phyloP scores from a whole-genome alignment of 2,113 vertebrate genomes.

The Saccopteryx bilineata region DNA sequence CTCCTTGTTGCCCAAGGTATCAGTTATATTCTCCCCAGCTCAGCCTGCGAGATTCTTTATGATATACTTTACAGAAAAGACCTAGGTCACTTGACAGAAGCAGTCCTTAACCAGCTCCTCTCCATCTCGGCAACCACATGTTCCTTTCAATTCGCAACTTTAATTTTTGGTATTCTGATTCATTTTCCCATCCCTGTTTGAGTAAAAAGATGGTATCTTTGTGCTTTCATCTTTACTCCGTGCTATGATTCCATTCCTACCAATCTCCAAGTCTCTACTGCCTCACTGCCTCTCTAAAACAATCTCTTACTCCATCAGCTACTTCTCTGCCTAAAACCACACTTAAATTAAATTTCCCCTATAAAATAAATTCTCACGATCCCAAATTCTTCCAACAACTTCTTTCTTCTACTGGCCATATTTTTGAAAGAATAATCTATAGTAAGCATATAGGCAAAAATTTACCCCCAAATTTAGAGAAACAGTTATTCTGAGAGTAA shows the following conservation, averaged over 20 bases:
- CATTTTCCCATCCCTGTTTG: neutral
- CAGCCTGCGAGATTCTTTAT: neutral
- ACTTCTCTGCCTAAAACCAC: neutral
- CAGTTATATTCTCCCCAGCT: neutral
- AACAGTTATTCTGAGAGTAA: conserved; percentile 48
- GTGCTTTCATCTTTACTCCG: neutral
- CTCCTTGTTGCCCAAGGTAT: neutral
- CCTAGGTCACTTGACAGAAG: neutral
- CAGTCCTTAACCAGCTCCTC: neutral
- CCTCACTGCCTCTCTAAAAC: neutral
- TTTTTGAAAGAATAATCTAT: conserved; percentile 50
- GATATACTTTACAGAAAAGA: conserved; percentile 40
- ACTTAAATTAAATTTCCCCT: neutral
- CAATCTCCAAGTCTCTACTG: neutral
- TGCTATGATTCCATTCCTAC: neutral
- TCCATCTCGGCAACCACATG: neutral
- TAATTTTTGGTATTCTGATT: neutral
- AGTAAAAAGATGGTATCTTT: neutral
- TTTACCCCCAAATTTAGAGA: conserved; percentile 41
- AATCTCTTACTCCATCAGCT: neutral
- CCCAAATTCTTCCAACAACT: conserved; percentile 37
- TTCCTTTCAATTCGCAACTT: conserved; percentile 15
- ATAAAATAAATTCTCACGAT: conserved; percentile 16
- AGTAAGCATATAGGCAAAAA: conserved; percentile 5
- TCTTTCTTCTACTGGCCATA: neutral